Percentiles rank a stretch among this genome's conserved stretches.
Conservation (phyloP, 1,140 invertebrate species). For the Rhagoletis pomonella region DNA sequence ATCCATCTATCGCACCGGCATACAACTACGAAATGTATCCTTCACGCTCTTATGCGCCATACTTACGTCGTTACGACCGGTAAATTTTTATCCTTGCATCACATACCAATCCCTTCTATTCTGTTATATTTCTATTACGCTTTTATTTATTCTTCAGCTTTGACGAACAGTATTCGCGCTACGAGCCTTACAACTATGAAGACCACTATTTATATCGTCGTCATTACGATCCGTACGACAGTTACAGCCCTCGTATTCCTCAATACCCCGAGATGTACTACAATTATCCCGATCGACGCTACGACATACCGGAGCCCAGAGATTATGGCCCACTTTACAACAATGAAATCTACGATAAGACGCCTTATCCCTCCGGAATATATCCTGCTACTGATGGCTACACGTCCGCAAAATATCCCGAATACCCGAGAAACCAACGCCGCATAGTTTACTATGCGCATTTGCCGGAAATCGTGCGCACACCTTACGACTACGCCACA, state of each 20-base stretch:
- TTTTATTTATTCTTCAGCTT: constrained; percentile 59
- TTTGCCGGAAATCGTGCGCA: constrained; percentile 75
- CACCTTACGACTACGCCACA: constrained; percentile 65
- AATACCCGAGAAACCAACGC: constrained; percentile 64
- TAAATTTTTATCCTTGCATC: constrained; percentile 53
- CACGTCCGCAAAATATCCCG: constrained; percentile 62
- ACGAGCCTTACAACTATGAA: constrained; percentile 70
- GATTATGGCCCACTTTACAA: constrained; percentile 63
- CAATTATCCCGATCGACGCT: constrained; percentile 70
- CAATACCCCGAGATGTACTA: constrained; percentile 71
- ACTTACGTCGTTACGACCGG: constrained; percentile 70
- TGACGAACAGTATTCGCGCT: constrained; percentile 69
- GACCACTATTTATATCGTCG: constrained; percentile 70
- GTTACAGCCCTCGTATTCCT: constrained; percentile 69
- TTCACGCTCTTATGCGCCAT: constrained; percentile 71
- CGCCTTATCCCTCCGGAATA: constrained; percentile 61
- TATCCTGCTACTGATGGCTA: constrained; percentile 57
- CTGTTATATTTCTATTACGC: too few relatives aligned
- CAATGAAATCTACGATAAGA: constrained; percentile 61
- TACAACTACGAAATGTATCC: constrained; percentile 64
- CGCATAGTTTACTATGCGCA: constrained; percentile 76
- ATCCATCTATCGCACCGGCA: constrained; percentile 8
- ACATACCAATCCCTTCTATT: too few relatives aligned
- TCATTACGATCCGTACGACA: constrained; percentile 70
- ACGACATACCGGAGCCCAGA: constrained; percentile 65